Evolutionary conservation across 1,140 invertebrate species (phyloP), one percentile per base, ranked within the genome.

Genomic region (Mesaphorura yosii): DNA sequence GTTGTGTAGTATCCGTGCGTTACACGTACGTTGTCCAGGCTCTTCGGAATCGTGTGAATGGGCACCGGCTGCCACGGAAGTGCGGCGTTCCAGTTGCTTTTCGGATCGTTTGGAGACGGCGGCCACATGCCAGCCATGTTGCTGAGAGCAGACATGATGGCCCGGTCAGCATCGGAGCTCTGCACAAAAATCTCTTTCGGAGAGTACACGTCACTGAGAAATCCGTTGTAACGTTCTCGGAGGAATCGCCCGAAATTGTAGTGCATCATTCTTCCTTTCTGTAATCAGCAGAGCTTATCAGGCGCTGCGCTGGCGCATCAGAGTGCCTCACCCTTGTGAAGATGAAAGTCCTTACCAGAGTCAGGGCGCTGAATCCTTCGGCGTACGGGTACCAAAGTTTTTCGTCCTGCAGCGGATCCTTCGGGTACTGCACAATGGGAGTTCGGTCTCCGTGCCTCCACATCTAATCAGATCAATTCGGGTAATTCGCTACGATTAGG

Each of bases 91-190:
- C 44, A 39, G n/a, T 44, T 7, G 41, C 44, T 53, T 28, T 41
- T 45, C 20, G 15, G 23, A 49, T 50, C 48, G 4, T 76, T 69
- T 4, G 75, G 69, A 20, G 68, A 66, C 1, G 88, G 87, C 20
- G 82, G 83, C 70, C 79, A 93, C 31, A 94, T 70, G 22, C 85
- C 87, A 10, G 88, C 86, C 22, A 92, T 70, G 48, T 91, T 74
- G 27, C 79, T 73, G 64, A 83, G 78, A 1, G 84, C 86, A 67
- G 87, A 93, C 82, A 88, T 89, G 56, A 62, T 70, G 64, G 87
- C 88, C 34, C 90, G 73, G 55, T 89, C 82, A 6, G 76, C 73
- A 64, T 84, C 82, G 63, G 87, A 90, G 65, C 85, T 88, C n/a
- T 76, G 67, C 0, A 88, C 75, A 54, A 71, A 73, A 23, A 88